Conservation (phyloP, 1,140 invertebrate genomes). For the Augochlora pura region DNA sequence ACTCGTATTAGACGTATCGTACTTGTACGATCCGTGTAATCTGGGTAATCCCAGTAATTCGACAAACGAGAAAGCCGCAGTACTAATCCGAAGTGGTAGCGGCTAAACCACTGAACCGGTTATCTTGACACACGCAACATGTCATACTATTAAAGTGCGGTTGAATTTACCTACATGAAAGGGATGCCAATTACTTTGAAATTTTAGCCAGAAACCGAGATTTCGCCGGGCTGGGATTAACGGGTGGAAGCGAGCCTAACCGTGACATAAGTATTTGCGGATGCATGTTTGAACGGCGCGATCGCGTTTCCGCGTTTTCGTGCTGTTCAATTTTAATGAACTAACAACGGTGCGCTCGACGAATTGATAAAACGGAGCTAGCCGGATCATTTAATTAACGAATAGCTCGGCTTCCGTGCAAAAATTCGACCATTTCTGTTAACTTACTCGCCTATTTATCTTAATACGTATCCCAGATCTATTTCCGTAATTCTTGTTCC, state of each 20-base stretch:
- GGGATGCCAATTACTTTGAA: constrained; percentile 43
- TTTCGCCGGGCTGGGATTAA: neutral
- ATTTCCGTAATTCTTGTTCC: too few relatives aligned
- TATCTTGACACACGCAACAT: constrained; percentile 51
- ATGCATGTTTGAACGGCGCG: neutral
- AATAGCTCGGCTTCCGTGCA: too few relatives aligned
- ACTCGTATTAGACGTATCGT: constrained; percentile 50
- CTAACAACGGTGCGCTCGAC: neutral
- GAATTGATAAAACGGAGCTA: too few relatives aligned
- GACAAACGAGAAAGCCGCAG: constrained; percentile 47
- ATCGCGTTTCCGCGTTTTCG: too few relatives aligned
- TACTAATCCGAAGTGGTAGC: constrained; percentile 50
- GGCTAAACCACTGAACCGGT: constrained; percentile 47
- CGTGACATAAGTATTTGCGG: constrained; percentile 10
- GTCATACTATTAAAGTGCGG: constrained; percentile 48
- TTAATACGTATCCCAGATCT: too few relatives aligned
- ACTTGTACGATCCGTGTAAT: constrained; percentile 50
- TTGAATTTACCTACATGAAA: constrained; percentile 40
- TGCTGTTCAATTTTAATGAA: neutral
- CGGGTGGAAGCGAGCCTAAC: neutral
- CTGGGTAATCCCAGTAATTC: constrained; percentile 46
- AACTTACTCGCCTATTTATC: too few relatives aligned
- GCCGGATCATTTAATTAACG: too few relatives aligned
- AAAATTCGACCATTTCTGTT: too few relatives aligned
- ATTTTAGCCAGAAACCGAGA: constrained; percentile 23